Evolutionary conservation across 1,140 invertebrate genomes (phyloP), one percentile per base, ranked within the genome.

Genomic region (Orchesella cincta): DNA sequence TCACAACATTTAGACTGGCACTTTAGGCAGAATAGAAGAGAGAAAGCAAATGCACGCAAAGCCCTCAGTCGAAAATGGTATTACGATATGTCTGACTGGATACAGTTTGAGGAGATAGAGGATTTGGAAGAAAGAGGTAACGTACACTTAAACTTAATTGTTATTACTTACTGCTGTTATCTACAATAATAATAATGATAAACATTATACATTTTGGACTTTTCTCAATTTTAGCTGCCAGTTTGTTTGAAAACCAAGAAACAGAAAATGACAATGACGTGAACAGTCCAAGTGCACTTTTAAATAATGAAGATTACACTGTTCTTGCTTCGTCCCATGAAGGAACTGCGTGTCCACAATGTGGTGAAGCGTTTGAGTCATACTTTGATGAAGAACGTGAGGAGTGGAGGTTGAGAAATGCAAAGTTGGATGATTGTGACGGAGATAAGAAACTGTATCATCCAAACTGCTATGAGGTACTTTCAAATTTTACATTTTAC

Each of bases 1-100:
- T 93, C 93, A 79, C 93, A 95, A 84, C 97, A 98, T 87, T 88
- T 98, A 34, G 96, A 98, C 86, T 98, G 97, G 96, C 97, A 98
- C 87, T 98, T 98, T 86, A 87, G 96, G 14, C 93, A 95, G 85
- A 98, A 98, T 86, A 87, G 94, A 14, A 88, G 92, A 57, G 94
- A 95, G 82, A 91, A 94, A 76, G 93, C 95, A 82, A 93, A 93
- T 0, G 90, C 91, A 0, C 89, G 93, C 29, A 92, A 94, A 70
- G 92, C 94, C 0, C 92, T 93, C 80, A 93, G 92, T 20, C 87
- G 95, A 5, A 90, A 91, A 76, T 97, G 94, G 93, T 96, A 94
- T 85, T 97, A 96, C 83, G 91, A 94, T 82, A 88, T 94, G 51
- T 89, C 91, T 77, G 95, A 97, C 85, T 98, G 97, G 97, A 90